Evolutionary conservation across 2,888 invertebrate species (phyloP).

Genomic region (Chloromyia formosa): DNA sequence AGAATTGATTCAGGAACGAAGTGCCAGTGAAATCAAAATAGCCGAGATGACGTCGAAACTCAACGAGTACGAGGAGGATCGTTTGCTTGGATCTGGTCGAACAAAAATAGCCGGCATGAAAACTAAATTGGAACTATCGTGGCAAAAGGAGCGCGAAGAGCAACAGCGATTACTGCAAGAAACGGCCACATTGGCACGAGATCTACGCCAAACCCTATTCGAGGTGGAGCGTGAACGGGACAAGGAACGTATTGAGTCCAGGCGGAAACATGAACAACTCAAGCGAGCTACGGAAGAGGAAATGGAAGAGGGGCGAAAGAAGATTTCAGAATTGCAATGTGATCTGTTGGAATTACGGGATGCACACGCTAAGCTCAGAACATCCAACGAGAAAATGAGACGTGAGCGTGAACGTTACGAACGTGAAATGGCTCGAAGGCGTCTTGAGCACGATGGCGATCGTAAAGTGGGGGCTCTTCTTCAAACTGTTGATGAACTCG

Average conservation of each 20-base stretch:
- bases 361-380: constrained; percentile 89
- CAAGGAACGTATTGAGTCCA: constrained; percentile 86
- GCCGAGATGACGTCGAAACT: constrained; percentile 87
- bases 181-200: constrained; percentile 87
- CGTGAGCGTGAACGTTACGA: constrained; percentile 88
- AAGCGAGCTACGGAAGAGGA: constrained; percentile 88
- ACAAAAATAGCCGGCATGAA: constrained; percentile 86
- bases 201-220: constrained; percentile 85
- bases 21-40: constrained; percentile 84
- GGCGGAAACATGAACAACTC: constrained; percentile 83
- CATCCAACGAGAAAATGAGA: constrained; percentile 88
- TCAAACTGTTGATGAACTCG: constrained; percentile 82
- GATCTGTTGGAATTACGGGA: constrained; percentile 88
- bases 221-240: constrained; percentile 91
- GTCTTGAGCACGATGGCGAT: constrained; percentile 72
- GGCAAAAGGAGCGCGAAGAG: constrained; percentile 94
- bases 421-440: constrained; percentile 76
- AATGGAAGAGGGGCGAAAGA: constrained; percentile 86
- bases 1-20: constrained; percentile 88
- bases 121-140: constrained; percentile 88
- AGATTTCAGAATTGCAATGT: constrained; percentile 84
- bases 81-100: constrained; percentile 82
- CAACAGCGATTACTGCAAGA: constrained; percentile 90
- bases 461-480: constrained; percentile 76
- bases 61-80: constrained; percentile 82